A percentile compares a stretch with the other conserved stretches of the same genome.
phyloP scores from a whole-genome alignment of 2,113 vertebrate species.

The Ranitomeya imitator region DNA sequence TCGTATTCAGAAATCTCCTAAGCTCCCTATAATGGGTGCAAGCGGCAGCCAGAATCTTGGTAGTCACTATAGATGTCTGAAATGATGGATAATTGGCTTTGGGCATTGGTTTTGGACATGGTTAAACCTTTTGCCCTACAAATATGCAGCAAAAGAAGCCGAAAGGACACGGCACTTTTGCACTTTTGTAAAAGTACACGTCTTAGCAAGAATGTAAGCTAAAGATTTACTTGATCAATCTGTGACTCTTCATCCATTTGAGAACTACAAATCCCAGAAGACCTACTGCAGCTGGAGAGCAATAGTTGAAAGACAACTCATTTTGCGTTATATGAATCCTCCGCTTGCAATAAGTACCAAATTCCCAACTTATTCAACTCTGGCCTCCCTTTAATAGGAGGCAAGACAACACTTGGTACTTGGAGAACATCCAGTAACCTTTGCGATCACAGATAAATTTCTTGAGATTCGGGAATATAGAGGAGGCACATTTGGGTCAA shows the following conservation, averaged over 20 bases:
- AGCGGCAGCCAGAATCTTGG: too few species aligned
- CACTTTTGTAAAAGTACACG: not conserved
- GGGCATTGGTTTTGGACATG: too few species aligned
- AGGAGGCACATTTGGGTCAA: slow-evolving; percentile 41
- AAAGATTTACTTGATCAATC: not conserved
- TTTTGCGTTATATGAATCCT: not conserved
- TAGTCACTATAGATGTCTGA: too few species aligned
- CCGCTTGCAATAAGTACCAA: not conserved
- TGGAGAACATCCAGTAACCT: slow-evolving; percentile 20
- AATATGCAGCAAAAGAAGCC: too few species aligned
- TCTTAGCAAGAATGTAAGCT: not conserved
- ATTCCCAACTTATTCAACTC: slow-evolving; percentile 7
- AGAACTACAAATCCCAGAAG: not conserved
- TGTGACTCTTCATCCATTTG: not conserved
- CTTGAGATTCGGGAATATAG: not conserved
- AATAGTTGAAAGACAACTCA: not conserved
- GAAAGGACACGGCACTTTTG: too few species aligned
- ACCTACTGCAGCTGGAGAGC: not conserved
- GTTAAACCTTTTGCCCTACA: too few species aligned
- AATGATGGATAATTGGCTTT: too few species aligned
- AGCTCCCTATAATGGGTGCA: too few species aligned
- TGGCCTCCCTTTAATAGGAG: not conserved
- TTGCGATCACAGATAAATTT: slow-evolving; percentile 17
- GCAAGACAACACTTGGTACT: slow-evolving; percentile 10
- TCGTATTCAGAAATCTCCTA: too few species aligned